Base-by-base conservation (phyloP, 2,888 invertebrate species). In the Matsumyia berberina region DNA sequence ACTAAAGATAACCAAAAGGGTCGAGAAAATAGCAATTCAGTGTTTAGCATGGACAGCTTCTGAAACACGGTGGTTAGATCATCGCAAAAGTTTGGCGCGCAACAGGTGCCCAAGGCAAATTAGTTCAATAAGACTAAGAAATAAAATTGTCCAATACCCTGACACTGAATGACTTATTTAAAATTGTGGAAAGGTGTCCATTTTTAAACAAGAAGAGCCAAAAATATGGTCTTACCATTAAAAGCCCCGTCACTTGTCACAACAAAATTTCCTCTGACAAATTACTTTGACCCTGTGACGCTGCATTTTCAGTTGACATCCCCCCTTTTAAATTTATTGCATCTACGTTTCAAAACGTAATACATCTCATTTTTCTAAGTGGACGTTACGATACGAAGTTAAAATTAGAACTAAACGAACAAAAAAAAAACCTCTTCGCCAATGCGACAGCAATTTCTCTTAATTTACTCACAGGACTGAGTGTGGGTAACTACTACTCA, bases 401-500 rank as follows among this genome's bases (percentile, higher is more conserved):
- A 53, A 72, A 82, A 39, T 77, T 70, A 11, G 17, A 66, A 70
- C 72, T 58, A 70, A 17, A 57, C n/a, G n/a, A 81, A 57, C 29
- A 33, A 42, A 12, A 60, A 12, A 58, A 1, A 58, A 44, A 8
- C 19, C 9, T 51, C 60, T 9, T 64, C 58, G 17, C 42, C 19
- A 44, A 33, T 42, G 60, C 42, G 46, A 44, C 19, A 72, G 53
- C 76, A 53, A 78, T 83, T 69, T 83, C 74, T 83, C 79, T 46
- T 57, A 62, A 83, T 77, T 73, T 42, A 67, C 72, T 39, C 44
- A 44, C 39, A 24, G 4, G 24, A 4, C 15, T 57, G 46, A 44
- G 12, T 35, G 0, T n/a, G 31, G 33, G 49, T 37, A 24, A 24
- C 24, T 31, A 53, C 55, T 49, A 67, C 51, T 77, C 51, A 58